Base-by-base conservation (phyloP, 1,140 invertebrate species). In the Drosophila pectinifera region DNA sequence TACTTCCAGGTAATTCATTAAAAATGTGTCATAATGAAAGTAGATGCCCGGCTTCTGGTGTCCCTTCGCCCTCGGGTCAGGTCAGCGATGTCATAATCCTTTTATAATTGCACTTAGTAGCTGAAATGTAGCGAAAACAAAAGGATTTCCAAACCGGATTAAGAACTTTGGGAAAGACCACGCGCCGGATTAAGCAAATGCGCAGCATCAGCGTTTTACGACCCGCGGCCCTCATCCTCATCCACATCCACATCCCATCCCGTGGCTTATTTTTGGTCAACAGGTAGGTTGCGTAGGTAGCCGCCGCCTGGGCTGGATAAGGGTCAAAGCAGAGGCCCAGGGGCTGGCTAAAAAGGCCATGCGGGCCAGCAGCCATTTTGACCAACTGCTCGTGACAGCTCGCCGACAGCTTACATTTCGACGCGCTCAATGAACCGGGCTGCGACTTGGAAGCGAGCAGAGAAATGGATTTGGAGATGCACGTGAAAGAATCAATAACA, bases 21-120 rank as follows among this genome's bases (percentile, higher is more conserved):
- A 64, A 85, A 83, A 63, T 79, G 70, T 59, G 22, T 72, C 76
- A 72, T 68, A 83, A 73, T 69, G 67, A 73, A 77, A 69, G 34
- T 51, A 65, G 39, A 46, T 69, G 73, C 41, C 58, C 63, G 39
- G 38, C 31, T 54, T 49, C 34, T 20, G 46, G 16, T 28, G 48
- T 41, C 48, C 42, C 34, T 57, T 14, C 28, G 36, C 16, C 14
- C 18, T 20, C 10, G 14, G 43, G 49, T 26, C 57, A 46, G 73
- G 78, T 75, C 78, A 70, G 57, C 63, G 62, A 88, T 80, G 73
- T 62, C 77, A 80, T 84, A 90, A 89, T 89, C 85, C 84, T 89
- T 89, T 89, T 89, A 89, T 89, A 89, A 89, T 89, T 89, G 84
- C 84, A 76, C 57, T 82, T 73, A 89, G 84, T 88, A 84, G 85